phyloP scores from a whole-genome alignment of 2,797 vertebrate genomes.

The Tympanoctomys barrerae region DNA sequence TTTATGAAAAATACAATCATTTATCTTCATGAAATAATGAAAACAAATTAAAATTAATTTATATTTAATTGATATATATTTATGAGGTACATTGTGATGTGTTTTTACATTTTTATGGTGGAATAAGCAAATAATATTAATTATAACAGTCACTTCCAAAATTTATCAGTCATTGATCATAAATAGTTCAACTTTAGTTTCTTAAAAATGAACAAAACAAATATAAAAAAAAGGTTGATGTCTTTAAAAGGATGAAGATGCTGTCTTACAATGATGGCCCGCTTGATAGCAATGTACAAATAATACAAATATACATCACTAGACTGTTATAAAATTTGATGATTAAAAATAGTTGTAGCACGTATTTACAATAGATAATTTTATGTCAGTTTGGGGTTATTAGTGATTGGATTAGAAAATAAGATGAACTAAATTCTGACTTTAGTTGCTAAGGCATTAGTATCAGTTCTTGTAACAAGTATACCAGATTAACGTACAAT shows the following conservation, averaged over 20 bases:
- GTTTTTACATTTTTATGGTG: background rate
- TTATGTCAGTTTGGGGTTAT: background rate
- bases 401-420: background rate
- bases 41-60: slow-evolving; percentile 73
- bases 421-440: background rate
- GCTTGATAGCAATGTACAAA: background rate
- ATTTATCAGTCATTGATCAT: background rate
- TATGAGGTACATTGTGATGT: background rate
- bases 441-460: background rate
- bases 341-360: background rate
- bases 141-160: background rate
- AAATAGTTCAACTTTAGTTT: background rate
- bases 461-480: background rate
- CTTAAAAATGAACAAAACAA: background rate
- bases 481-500: background rate
- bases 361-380: background rate
- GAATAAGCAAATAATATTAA: background rate
- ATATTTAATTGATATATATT: too few relatives aligned
- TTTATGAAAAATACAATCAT: slow-evolving; percentile 73
- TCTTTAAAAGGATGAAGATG: background rate
- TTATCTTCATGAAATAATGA: slow-evolving; percentile 76
- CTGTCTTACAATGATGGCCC: background rate
- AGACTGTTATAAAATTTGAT: background rate
- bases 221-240: background rate
- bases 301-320: background rate